phyloP scores from a whole-genome alignment of 1,140 invertebrate species.

The Hypothenemus hampei region DNA sequence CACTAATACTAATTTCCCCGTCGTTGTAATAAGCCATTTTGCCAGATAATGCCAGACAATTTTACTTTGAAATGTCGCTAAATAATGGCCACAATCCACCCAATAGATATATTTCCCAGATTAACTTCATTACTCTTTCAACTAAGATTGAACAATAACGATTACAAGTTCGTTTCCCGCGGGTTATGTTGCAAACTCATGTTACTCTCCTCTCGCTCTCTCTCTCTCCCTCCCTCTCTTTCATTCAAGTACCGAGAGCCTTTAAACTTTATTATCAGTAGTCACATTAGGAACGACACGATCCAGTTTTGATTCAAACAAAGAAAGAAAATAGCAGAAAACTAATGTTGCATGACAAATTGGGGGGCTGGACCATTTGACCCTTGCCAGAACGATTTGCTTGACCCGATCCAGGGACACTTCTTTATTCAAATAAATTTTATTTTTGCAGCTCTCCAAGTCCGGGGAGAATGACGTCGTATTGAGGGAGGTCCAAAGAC shows the following conservation, averaged over 20 bases:
- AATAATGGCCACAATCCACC: background rate
- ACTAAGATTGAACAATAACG: constrained; percentile 11
- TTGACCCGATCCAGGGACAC: constrained; percentile 4
- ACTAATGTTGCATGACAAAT: too few relatives aligned
- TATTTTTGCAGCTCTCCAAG: constrained; percentile 52
- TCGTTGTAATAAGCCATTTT: background rate
- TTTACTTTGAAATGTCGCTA: background rate
- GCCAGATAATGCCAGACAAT: background rate
- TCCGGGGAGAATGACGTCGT: constrained; percentile 61
- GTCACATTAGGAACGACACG: too few relatives aligned
- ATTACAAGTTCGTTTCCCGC: constrained; percentile 1
- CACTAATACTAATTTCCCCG: constrained; percentile 1
- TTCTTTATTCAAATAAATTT: constrained; percentile 18
- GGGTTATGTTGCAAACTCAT: constrained; percentile 2
- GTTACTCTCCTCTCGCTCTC: too few relatives aligned
- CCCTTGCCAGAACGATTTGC: background rate
- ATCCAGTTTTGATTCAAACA: too few relatives aligned
- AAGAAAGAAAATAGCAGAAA: too few relatives aligned
- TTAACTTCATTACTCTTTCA: constrained; percentile 6
- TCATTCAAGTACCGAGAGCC: too few relatives aligned
- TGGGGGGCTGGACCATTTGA: background rate
- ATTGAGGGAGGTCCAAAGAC: constrained; percentile 56
- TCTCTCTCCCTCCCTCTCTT: too few relatives aligned
- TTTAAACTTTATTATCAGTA: too few relatives aligned
- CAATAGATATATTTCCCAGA: constrained; percentile 6